Conservation (phyloP, 2,888 invertebrate species). For the Alviniconcha strummeri region DNA sequence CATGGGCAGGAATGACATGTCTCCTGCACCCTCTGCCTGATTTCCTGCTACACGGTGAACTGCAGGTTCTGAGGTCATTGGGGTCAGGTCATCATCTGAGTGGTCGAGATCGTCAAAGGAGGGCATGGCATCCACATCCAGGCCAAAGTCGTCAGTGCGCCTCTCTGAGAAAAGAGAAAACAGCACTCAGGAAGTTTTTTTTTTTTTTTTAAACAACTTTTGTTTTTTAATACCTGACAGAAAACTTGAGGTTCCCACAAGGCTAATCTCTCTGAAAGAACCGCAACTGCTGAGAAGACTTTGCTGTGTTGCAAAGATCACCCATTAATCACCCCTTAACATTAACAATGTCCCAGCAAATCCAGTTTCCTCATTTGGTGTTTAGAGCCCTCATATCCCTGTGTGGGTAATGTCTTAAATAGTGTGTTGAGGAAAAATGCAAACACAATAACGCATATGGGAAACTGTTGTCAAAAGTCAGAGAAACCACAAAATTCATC, state of each 20-base stretch:
- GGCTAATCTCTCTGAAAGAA: too few relatives aligned
- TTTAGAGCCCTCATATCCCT: too few relatives aligned
- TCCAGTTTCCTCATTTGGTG: too few relatives aligned
- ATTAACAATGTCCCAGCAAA: too few relatives aligned
- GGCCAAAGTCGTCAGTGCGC: conserved; percentile 54
- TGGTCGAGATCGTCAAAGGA: conserved; percentile 63
- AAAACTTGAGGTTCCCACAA: neutral
- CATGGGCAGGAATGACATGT: conserved; percentile 42
- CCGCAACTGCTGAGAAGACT: too few relatives aligned
- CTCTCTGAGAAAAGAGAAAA: conserved; percentile 27
- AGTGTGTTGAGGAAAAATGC: too few relatives aligned
- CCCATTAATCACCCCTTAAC: too few relatives aligned
- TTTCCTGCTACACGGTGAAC: neutral
- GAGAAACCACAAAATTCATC: too few relatives aligned
- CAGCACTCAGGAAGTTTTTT: neutral
- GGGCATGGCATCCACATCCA: conserved; percentile 61
- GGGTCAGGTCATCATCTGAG: conserved; percentile 61
- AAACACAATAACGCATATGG: too few relatives aligned
- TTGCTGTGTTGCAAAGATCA: too few relatives aligned
- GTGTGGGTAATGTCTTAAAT: too few relatives aligned
- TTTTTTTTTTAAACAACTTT: neutral
- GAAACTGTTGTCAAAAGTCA: too few relatives aligned
- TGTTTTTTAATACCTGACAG: neutral
- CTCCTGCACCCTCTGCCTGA: conserved; percentile 7
- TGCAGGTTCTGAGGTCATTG: conserved; percentile 16